phyloP scores from a whole-genome alignment of 2,797 vertebrate genomes.

The Coracias cyanogaster region DNA sequence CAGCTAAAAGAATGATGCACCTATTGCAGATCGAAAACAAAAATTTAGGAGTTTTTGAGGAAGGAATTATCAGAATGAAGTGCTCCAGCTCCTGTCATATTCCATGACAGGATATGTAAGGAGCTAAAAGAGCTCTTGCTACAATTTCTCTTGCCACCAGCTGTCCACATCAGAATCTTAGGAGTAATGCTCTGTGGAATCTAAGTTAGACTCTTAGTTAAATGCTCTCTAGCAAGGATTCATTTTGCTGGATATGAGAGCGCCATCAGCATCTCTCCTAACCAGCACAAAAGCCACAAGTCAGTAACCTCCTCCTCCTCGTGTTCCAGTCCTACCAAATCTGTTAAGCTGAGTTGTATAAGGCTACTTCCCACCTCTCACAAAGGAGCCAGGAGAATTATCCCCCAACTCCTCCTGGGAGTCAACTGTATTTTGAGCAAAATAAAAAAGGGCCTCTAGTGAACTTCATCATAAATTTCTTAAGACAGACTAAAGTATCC shows the following conservation, averaged over 20 bases:
- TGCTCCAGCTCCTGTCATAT: background rate
- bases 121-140: background rate
- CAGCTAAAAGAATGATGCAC: background rate
- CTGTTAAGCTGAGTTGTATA: background rate
- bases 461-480: background rate
- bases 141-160: background rate
- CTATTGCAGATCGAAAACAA: background rate
- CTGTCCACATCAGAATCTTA: background rate
- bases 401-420: background rate
- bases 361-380: background rate
- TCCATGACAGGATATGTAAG: background rate
- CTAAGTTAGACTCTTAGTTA: background rate
- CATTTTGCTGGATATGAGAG: too few species aligned
- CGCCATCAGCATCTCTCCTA: background rate
- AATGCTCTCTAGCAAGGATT: background rate
- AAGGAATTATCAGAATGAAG: background rate
- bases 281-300: background rate
- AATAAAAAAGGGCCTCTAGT: background rate
- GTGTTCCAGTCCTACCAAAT: background rate
- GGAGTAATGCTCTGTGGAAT: background rate
- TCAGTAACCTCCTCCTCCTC: background rate
- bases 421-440: background rate
- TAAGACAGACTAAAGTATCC: constrained; percentile 47
- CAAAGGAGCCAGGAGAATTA: background rate
- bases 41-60: background rate